A percentile compares a stretch with the other conserved stretches of the same genome.
Conservation (phyloP, 2,113 vertebrate species). For the Mustelus asterias region DNA sequence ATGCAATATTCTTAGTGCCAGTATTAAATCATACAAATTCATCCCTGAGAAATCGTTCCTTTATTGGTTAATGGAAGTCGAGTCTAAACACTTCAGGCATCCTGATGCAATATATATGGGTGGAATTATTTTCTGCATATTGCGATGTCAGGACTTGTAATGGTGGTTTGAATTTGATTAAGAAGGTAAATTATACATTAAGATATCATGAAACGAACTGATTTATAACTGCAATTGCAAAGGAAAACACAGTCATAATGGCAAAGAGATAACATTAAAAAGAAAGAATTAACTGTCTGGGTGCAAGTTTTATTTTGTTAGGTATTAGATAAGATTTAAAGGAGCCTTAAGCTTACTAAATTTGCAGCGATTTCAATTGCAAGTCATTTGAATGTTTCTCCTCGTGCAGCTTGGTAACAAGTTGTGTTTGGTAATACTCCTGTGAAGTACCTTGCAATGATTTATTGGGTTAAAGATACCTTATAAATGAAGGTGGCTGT, state of each 20-base stretch:
- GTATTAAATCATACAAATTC: not conserved
- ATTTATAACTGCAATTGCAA: conserved; percentile 20
- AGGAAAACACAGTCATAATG: not conserved
- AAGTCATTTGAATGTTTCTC: not conserved
- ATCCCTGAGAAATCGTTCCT: not conserved
- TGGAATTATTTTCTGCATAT: not conserved
- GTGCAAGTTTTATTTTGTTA: not conserved
- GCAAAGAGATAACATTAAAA: not conserved
- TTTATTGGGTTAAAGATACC: not conserved
- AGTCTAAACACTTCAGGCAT: not conserved
- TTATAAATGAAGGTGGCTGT: not conserved
- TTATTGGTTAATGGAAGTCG: not conserved
- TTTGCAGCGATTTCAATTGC: not conserved
- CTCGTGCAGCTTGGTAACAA: not conserved
- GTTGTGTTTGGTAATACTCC: not conserved
- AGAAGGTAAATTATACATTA: conserved; percentile 16
- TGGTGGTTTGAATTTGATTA: not conserved
- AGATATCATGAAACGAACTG: not conserved
- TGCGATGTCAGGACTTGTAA: not conserved
- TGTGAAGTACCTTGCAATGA: not conserved
- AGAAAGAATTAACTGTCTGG: not conserved
- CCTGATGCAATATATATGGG: not conserved
- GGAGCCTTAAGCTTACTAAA: not conserved
- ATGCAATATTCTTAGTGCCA: not conserved
- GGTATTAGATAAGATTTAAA: not conserved